Evolutionary conservation across 2,113 vertebrate genomes (phyloP), one percentile per base, ranked within the genome.

Genomic region (Rousettus leschenaultii): DNA sequence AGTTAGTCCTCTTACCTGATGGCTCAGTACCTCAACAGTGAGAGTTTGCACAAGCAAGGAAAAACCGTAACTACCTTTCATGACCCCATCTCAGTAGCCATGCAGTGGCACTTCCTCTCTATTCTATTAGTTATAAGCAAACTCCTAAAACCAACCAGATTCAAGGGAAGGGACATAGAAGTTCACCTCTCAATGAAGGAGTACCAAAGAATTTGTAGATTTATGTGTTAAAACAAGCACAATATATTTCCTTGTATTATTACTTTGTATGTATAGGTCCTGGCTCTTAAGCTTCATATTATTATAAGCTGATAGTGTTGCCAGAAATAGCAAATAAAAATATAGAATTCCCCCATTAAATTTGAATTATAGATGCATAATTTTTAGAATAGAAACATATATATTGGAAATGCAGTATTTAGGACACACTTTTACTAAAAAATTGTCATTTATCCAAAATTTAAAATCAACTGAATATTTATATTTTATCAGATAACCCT

Each of bases 301-400:
- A 5, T 70, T 80, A 48, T 63, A 87, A 90, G 14, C 33, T 91
- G 45, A 86, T 75, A 66, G 3, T 16, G 2, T 89, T 91, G 19
- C 18, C 87, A 86, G 66, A 75, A 97, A 91, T 38, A 86, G 14
- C 33, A 80, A 95, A 85, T 38, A 80, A 78, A 95, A 79, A 86
- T 45, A 65, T 3, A 79, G 10, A 88, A 45, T 75, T 35, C n/a
- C n/a, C 24, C 30, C 16, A 30, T 48, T 38, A 80, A 80, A 66
- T 78, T 65, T 95, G n/a, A 65, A 85, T 84, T 95, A 82, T 61
- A 71, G 59, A 92, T 68, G 6, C 87, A 53, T 83, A 65, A 48
- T 53, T 88, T 82, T 89, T 82, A 82, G 18, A 40, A 73, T 53
- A 80, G 33, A 78, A 28, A 63, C 59, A 30, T 30, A 73, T 28